Evolutionary conservation across 2,888 invertebrate species (phyloP), one percentile per base, ranked within the genome.

Genomic region (Gnatocerus cornutus): DNA sequence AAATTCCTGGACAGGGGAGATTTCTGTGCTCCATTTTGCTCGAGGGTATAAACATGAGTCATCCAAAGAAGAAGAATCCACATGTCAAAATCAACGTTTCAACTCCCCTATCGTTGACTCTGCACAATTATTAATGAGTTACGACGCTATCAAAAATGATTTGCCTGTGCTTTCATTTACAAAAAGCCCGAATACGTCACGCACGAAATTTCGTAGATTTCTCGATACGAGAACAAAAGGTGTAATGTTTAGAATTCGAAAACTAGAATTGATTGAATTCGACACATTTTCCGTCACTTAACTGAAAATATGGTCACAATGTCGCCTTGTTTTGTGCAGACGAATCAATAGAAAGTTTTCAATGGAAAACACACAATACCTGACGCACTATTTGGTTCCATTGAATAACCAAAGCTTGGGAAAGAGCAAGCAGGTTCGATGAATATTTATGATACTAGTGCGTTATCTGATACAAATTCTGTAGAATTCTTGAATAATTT

Each of bases 371-470:
- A 13, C 52, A 52, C 52, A 52, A 52, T 52, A 10, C 7, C 10
- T 30, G 10, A 33, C 10, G 12, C 13, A 41, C 41, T 41, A 41
- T 41, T 41, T 12, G 10, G 12, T 13, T 41, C 14, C 52, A 52
- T 52, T 52, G 52, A 52, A 33, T 10, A 8, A 39, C 14, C 39
- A 55, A 52, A 55, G 55, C 30, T 46, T 13, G 50, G 27, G 50
- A 50, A 50, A 21, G 27, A 50, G 29, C 50, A 21, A 10, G 29
- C 16, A 41, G 39, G 30, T 10, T 8, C 30, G 46, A 12, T 59
- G 59, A 59, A 59, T 59, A 59, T 59, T 59, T 59, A 59, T 59
- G 48, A 14, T 59, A 45, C 27, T 43, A 43, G 59, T 46, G 16
- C 29, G 21, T 58, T 46, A 59, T 59, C 59, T 9, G 59, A 59